phyloP scores from a whole-genome alignment of 1,140 invertebrate species.

The Cataglyphis hispanica region DNA sequence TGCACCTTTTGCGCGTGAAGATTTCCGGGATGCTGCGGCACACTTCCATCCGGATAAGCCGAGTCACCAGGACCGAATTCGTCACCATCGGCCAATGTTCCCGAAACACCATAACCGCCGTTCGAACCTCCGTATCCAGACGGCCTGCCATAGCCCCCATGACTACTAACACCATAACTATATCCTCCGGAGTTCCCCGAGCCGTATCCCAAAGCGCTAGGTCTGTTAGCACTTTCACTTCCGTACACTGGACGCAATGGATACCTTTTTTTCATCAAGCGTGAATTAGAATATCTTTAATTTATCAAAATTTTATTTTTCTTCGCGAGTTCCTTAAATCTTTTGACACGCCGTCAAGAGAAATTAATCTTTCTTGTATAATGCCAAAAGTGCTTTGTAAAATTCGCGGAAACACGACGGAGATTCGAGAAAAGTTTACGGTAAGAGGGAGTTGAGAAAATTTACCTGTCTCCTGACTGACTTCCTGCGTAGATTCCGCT shows the following conservation, averaged over 20 bases:
- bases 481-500: slow-evolving; percentile 42
- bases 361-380: background rate
- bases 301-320: background rate
- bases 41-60: slow-evolving; percentile 67
- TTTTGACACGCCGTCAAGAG: no score
- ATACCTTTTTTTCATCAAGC: slow-evolving; percentile 68
- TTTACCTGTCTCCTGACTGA: slow-evolving; percentile 68
- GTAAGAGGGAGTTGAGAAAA: slow-evolving; percentile 1
- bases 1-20: slow-evolving; percentile 82
- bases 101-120: slow-evolving; percentile 75
- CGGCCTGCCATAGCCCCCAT: slow-evolving; percentile 76
- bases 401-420: background rate
- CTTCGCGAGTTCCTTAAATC: background rate
- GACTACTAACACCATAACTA: slow-evolving; percentile 74
- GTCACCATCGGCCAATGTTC: slow-evolving; percentile 74
- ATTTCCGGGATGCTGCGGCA: slow-evolving; percentile 69
- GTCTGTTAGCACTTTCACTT: slow-evolving; percentile 76
- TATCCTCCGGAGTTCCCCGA: slow-evolving; percentile 71
- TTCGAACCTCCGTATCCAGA: slow-evolving; percentile 59
- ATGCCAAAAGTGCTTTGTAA: background rate
- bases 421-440: slow-evolving; percentile 31
- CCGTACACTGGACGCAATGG: slow-evolving; percentile 73
- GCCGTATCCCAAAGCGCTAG: slow-evolving; percentile 67
- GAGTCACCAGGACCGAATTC: slow-evolving; percentile 76
- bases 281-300: background rate